Evolutionary conservation across 2,113 vertebrate species (phyloP).

Genomic region (Pachycephala philippinensis): DNA sequence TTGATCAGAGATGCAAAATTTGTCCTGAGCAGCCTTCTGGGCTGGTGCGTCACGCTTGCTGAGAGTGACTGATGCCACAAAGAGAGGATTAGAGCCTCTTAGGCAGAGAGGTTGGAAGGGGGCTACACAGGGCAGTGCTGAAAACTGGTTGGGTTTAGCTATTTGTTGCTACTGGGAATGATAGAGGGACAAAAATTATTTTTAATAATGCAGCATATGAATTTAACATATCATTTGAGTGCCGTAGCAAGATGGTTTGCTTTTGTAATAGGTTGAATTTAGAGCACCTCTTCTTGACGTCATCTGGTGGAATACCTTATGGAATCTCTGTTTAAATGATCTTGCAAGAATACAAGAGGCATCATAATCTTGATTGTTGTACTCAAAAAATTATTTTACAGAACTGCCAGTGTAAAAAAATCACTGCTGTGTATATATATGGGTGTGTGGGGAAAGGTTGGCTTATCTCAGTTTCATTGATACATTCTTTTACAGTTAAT

Average conservation of each 20-base stretch:
- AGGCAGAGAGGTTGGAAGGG: not conserved
- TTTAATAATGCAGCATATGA: not conserved
- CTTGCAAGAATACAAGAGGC: not conserved
- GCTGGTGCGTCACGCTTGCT: not conserved
- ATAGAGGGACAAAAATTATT: not conserved
- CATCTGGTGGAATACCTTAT: not conserved
- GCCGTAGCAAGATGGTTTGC: not conserved
- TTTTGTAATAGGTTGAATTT: slow-evolving; percentile 2
- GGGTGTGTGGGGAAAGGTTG: not conserved
- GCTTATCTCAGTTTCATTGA: not conserved
- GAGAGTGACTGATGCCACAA: not conserved
- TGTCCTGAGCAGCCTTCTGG: not conserved
- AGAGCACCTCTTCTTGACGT: not conserved
- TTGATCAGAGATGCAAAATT: not conserved
- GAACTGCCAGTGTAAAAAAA: not conserved
- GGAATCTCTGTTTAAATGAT: not conserved
- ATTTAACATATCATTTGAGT: not conserved
- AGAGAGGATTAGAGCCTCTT: slow-evolving; percentile 8
- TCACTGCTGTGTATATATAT: not conserved
- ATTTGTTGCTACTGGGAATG: not conserved
- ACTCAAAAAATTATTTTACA: not conserved
- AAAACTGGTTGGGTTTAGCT: not conserved
- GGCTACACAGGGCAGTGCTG: not conserved
- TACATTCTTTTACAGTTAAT: not conserved
- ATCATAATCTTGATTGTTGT: not conserved